Conservation (phyloP, 2,888 invertebrate genomes). For the Apotomis capreana region DNA sequence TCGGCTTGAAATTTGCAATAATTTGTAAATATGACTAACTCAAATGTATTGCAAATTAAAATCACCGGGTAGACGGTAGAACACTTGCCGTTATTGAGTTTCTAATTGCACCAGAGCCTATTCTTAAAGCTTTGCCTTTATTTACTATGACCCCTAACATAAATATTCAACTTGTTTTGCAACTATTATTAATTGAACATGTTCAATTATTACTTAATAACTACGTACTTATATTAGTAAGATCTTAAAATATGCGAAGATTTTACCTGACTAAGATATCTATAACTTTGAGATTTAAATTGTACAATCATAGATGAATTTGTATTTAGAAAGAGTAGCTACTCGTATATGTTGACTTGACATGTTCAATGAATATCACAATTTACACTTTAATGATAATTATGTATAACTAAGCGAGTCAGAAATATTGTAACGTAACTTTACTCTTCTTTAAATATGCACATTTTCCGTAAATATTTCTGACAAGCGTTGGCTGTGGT, state of each 20-base stretch:
- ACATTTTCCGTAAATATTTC: slow-evolving; percentile 5
- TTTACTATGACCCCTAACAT: slow-evolving; percentile 16
- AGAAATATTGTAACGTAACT: slow-evolving; percentile 1
- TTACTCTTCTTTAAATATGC: neutral
- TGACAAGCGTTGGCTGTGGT: slow-evolving; percentile 64
- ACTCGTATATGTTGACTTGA: neutral
- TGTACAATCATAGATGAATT: too few species aligned
- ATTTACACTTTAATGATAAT: neutral
- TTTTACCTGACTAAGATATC: neutral
- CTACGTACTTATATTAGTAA: neutral
- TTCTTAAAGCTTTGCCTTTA: slow-evolving; percentile 30
- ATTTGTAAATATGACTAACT: too few species aligned
- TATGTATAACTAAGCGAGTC: neutral
- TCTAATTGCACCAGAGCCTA: slow-evolving; percentile 37
- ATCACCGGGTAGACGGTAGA: neutral
- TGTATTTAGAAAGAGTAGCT: too few species aligned
- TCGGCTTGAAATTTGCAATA: too few species aligned
- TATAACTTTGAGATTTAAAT: neutral
- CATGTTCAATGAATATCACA: neutral
- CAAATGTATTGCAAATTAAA: too few species aligned
- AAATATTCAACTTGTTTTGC: neutral
- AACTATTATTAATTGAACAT: slow-evolving; percentile 9
- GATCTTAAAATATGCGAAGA: neutral
- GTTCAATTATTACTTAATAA: neutral
- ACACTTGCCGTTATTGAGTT: slow-evolving; percentile 1